Percentiles rank a stretch among this genome's conserved stretches.
phyloP scores from a whole-genome alignment of 2,888 invertebrate genomes.

The Stenoptilia bipunctidactyla region DNA sequence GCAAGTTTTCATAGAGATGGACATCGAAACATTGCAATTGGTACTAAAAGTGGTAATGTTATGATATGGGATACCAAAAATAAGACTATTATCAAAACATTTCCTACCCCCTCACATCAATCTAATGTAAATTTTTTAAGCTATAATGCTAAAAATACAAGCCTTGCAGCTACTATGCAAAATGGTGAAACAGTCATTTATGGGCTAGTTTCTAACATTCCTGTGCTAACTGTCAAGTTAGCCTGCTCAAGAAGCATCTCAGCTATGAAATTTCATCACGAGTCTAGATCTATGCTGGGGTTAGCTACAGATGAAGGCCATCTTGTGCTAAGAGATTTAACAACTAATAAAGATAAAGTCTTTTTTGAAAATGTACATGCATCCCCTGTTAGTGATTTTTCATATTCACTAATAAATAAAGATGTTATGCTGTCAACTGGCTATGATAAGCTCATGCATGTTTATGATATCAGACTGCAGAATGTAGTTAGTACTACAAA shows the following conservation, averaged over 20 bases:
- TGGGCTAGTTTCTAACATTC: slow-evolving; percentile 61
- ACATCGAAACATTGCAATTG: slow-evolving; percentile 55
- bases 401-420: slow-evolving; percentile 66
- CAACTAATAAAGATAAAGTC: slow-evolving; percentile 55
- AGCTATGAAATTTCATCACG: slow-evolving; percentile 61
- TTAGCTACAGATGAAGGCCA: slow-evolving; percentile 67
- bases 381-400: slow-evolving; percentile 69
- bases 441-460: slow-evolving; percentile 67
- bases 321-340: slow-evolving; percentile 51
- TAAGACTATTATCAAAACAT: slow-evolving; percentile 55
- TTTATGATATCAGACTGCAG: slow-evolving; percentile 66
- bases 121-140: slow-evolving; percentile 50
- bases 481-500: slow-evolving; percentile 52
- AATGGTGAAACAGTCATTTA: slow-evolving; percentile 64
- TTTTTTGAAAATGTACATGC: slow-evolving; percentile 65
- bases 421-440: slow-evolving; percentile 70
- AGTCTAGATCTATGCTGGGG: slow-evolving; percentile 49
- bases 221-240: slow-evolving; percentile 50
- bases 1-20: slow-evolving; percentile 60
- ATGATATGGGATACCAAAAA: slow-evolving; percentile 64
- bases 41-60: slow-evolving; percentile 55
- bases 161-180: slow-evolving; percentile 54
- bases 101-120: slow-evolving; percentile 46
- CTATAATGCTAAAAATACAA: slow-evolving; percentile 60
- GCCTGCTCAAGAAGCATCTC: slow-evolving; percentile 52